Evolutionary conservation across 2,888 invertebrate genomes (phyloP), one percentile per base, ranked within the genome.

Genomic region (Lasioglossum calceatum): DNA sequence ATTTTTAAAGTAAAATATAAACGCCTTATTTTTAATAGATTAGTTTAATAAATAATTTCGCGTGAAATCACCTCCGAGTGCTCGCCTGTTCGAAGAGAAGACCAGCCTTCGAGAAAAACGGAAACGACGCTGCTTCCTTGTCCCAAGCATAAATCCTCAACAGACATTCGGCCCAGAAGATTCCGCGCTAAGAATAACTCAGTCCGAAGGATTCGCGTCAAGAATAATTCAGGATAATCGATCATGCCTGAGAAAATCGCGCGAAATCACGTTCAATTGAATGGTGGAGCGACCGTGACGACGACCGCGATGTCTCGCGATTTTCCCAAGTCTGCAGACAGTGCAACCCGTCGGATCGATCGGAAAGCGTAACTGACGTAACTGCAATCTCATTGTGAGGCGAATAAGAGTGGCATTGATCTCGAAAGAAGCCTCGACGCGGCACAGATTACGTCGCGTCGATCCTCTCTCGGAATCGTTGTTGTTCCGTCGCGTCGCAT

Each of bases 391-490:
- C 27, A 4, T 72, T 16, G 32, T 4, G 7, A 5, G 58, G n/a
- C n/a, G 64, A 32, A 77, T 16, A 36, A 83, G 0, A 16, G 44
- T 67, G 77, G 36, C 67, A 36, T 84, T 70, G 85, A 78, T 78
- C 77, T 58, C 58, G 61, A 71, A 74, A 42, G 2, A 61, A 83
- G 70, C 54, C 76, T 72, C 7, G 64, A 36, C 32, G 47, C 42
- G 47, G 23, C 76, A 73, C 16, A 54, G 71, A 84, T 64, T 42
- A 32, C 19, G 27, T 58, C 47, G 32, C 32, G 27, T 58, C 47
- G 82, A 82, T 77, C 73, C 58, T 36, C 36, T 27, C 47, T 44
- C 23, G 10, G 4, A 47, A 58, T 81, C 70, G 32, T 50, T 10
- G 36, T 75, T 47, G 32, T 64, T 10, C 23, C 64, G 14, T 12